Base-by-base conservation (phyloP, 2,797 vertebrate species). In the Pseudotriccus pelzelni region DNA sequence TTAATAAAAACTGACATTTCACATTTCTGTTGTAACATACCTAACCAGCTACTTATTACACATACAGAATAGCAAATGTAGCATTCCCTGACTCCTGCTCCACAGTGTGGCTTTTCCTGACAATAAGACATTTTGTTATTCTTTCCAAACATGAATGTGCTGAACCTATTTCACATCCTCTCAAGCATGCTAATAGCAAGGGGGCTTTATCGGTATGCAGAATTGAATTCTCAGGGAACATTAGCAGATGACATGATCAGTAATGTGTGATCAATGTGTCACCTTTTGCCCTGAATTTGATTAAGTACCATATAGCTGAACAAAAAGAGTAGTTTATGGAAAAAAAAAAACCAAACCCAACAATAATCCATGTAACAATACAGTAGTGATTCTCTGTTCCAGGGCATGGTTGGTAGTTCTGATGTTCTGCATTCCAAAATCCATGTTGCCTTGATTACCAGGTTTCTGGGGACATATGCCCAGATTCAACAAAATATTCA, bases 271-370 rank as follows among this genome's bases (percentile, higher is more conserved):
- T 98, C 98, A 98, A 97, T 98, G 94, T 89, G 97, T 96, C 68
- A 97, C 97, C 98, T 97, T 97, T 98, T 96, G 96, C 92, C 97
- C 62, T 98, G 97, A 98, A 97, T 98, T 98, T 98, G 97, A 98
- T 98, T 96, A 97, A 97, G 74, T 92, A 90, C 67, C 36, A 34
- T 75, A 83, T 14, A 87, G 82, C 91, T 91, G 94, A 87, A 73
- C 32, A 93, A 96, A 87, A 92, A 94, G 34, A 77, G 50, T 37
- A 82, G 44, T 95, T 97, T 91, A 68, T 58, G 69, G 72, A 93
- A 91, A 84, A 87, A 86, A 78, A 86, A 90, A 67, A 83, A 73
- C n/a, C 19, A 23, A 5, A 7, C 15, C 27, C 50, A 52, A 3
- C 46, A 52, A 56, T 23, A 88, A 59, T 55, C 75, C 63, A 77